Conservation (phyloP, 2,888 invertebrate species). For the Druceiella hillmani region DNA sequence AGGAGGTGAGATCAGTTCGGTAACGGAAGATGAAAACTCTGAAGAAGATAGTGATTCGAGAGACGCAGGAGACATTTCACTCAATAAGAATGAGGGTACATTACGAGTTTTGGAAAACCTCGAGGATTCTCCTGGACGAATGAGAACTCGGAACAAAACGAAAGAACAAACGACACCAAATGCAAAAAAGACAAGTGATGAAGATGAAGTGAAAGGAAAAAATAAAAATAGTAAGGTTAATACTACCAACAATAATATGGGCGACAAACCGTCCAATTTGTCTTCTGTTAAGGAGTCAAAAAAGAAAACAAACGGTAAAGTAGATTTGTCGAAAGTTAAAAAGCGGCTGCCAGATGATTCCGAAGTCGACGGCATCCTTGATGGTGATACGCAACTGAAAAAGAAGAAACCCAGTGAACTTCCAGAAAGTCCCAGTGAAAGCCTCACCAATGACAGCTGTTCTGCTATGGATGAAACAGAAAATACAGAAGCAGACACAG, state of each 20-base stretch:
- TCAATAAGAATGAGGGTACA: conserved; percentile 76
- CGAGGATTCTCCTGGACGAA: conserved; percentile 81
- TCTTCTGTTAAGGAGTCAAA: conserved; percentile 43
- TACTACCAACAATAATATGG: conserved; percentile 41
- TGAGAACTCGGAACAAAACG: conserved; percentile 81
- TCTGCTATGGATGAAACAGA: conserved; percentile 70
- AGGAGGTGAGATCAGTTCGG: conserved; percentile 68
- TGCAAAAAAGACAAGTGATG: conserved; percentile 40
- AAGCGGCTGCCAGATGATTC: conserved; percentile 52
- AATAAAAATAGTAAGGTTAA: conserved; percentile 35
- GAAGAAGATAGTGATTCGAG: conserved; percentile 94
- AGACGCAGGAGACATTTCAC: conserved; percentile 68
- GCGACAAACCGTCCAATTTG: conserved; percentile 34
- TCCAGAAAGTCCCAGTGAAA: conserved; percentile 75
- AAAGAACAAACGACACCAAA: conserved; percentile 64
- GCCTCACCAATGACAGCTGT: conserved; percentile 80
- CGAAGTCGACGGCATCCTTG: conserved; percentile 54
- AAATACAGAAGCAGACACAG: conserved; percentile 45
- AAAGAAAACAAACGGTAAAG: conserved; percentile 43
- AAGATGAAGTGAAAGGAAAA: conserved; percentile 39
- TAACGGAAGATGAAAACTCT: conserved; percentile 86
- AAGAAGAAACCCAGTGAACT: conserved; percentile 49
- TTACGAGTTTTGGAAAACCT: conserved; percentile 64
- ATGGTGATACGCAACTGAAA: conserved; percentile 55
- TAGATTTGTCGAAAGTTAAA: conserved; percentile 51